Evolutionary conservation across 2,888 invertebrate species (phyloP).

Genomic region (Linnaemya vulpina): DNA sequence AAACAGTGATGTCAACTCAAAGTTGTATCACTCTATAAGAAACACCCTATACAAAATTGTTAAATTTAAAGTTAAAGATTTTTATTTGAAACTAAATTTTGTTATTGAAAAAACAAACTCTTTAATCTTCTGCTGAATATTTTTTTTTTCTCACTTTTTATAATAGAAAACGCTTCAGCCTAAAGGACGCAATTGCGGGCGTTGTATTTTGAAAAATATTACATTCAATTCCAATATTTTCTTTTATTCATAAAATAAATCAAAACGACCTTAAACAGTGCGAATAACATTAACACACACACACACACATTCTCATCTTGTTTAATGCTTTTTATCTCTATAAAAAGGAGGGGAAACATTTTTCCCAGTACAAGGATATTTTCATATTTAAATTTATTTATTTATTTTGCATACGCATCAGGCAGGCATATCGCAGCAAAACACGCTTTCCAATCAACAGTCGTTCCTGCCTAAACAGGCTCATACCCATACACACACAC

Average conservation of each 20-base stretch:
- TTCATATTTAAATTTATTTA: conserved; percentile 26
- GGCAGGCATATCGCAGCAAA: conserved; percentile 45
- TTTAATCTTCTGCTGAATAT: too few species aligned
- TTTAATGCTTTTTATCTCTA: not conserved
- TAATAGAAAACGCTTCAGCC: too few species aligned
- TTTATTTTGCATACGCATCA: conserved; percentile 64
- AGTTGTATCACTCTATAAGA: too few species aligned
- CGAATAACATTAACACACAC: conserved; percentile 8
- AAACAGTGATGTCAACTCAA: too few species aligned
- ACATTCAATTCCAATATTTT: not conserved
- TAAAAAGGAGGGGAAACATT: conserved; percentile 32
- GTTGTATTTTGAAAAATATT: too few species aligned
- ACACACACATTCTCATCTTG: not conserved
- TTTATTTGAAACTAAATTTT: too few species aligned
- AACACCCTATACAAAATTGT: too few species aligned
- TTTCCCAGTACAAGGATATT: conserved; percentile 55
- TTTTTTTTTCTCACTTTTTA: too few species aligned
- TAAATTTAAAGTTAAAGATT: too few species aligned
- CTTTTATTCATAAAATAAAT: not conserved
- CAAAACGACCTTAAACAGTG: conserved; percentile 13
- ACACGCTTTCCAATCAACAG: conserved; percentile 37
- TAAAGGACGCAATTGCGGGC: too few species aligned
- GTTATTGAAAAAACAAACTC: too few species aligned
- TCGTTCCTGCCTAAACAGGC: conserved; percentile 2
- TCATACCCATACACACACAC: conserved; percentile 25